Evolutionary conservation across 2,888 invertebrate genomes (phyloP), one percentile per base, ranked within the genome.

Genomic region (Germaria angustata): DNA sequence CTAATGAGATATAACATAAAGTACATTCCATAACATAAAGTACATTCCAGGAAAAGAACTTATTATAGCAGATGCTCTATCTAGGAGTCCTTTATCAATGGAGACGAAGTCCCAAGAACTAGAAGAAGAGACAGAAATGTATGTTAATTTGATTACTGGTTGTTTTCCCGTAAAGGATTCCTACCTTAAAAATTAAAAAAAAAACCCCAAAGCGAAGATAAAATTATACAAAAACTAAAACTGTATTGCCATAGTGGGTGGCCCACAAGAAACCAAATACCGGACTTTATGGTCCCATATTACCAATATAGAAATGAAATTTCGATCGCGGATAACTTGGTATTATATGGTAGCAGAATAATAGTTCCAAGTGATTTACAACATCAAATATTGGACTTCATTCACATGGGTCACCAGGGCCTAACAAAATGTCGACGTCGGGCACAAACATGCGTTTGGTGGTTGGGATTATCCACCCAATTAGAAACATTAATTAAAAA

Each of bases 391-490:
- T 53, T 77, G 20, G 17, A 77, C 2, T 69, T 59, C n/a, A 68
- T 77, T 39, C 69, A 77, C 41, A 39, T 61, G 41, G 78, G 78
- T 1, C 78, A 69, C 39, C 71, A 78, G 11, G 69, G 63, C 22
- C 22, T 78, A 7, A 68, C 46, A 9, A 77, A 71, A 63, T 78
- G 69, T 53, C 69, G 78, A 32, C 17, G 78, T 11, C 22, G 69
- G 17, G 49, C 69, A n/a, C 77, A 69, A 41, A 41, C 41, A 11
- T 51, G 51, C 13, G 57, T 76, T 20, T 76, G 76, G 66, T 76
- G 69, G 69, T n/a, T 77, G 3, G 68, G 77, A 13, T 49, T 68
- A 17, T 51, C 39, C 20, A 28, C 2, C 17, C 57, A 68, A 39
- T 39, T 69, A 9, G 69, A 69, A 6, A 77, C 28, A 28, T n/a